Percentiles rank a stretch among this genome's conserved stretches.
These are phyloP conservation scores for Pachyseris speciosa DNA, from an alignment of 64 coral and sea anemone genomes.

Conservation along the genomic window DNA sequence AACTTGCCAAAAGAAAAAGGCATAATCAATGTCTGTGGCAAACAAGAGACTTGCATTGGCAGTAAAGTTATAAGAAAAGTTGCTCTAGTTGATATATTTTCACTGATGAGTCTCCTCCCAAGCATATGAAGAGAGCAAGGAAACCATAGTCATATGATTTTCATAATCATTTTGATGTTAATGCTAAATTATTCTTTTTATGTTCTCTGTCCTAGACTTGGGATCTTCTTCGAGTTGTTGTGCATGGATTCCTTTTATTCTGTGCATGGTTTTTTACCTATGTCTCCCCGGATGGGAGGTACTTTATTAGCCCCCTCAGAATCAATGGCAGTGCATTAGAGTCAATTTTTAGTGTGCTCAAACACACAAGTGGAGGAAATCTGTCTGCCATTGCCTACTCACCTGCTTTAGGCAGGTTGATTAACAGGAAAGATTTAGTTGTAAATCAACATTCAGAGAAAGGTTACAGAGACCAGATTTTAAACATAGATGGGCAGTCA, in stretches of 20 bases:
- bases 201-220: constrained; percentile 41
- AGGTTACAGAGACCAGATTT: constrained; percentile 30
- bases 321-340: constrained; percentile 66
- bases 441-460: constrained; percentile 48
- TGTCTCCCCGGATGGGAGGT: constrained; percentile 35
- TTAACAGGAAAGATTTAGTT: constrained; percentile 20
- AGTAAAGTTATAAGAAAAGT: too few relatives aligned
- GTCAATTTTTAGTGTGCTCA: constrained; percentile 63
- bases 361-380: constrained; percentile 59
- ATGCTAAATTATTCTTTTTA: not conserved
- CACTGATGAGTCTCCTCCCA: too few relatives aligned
- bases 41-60: too few relatives aligned
- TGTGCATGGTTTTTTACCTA: constrained; percentile 45
- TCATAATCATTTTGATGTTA: not conserved
- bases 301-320: constrained; percentile 57
- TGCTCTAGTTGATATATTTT: too few relatives aligned
- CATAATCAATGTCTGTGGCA: too few relatives aligned
- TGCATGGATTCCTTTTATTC: constrained; percentile 49
- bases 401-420: constrained; percentile 51
- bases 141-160: not conserved
- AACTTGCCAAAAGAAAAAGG: too few relatives aligned
- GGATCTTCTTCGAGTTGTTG: constrained; percentile 46
- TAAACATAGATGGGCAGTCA: constrained; percentile 14
- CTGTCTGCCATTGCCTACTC: constrained; percentile 17
- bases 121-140: too few relatives aligned